Conservation (phyloP, 2,113 vertebrate genomes). For the Cebus imitator region DNA sequence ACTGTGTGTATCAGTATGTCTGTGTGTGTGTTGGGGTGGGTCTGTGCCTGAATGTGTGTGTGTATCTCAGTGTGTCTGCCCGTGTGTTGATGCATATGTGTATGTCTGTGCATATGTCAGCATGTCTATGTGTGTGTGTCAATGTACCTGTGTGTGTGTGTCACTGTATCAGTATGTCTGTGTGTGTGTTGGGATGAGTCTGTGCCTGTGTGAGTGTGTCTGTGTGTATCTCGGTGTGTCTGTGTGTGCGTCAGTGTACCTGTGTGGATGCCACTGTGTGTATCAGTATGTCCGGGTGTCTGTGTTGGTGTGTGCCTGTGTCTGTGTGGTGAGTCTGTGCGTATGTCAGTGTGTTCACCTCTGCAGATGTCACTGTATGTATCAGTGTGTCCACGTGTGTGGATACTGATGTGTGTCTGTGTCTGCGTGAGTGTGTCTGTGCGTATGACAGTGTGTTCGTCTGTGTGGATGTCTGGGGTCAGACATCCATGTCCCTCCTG, state of each 20-base stretch:
- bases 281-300: not conserved
- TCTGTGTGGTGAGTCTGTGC: not conserved
- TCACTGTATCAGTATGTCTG: not conserved
- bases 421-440: not conserved
- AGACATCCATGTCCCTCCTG: too few relatives aligned
- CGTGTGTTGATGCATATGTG: too few relatives aligned
- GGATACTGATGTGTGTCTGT: not conserved
- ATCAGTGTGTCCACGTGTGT: not conserved
- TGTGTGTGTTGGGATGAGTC: rapidly evolving
- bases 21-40: not conserved
- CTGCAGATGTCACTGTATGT: not conserved
- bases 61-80: not conserved
- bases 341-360: not conserved
- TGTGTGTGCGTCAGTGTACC: not conserved
- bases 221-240: not conserved
- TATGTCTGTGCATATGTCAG: too few relatives aligned
- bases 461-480: not conserved
- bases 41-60: too few relatives aligned
- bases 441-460: not conserved
- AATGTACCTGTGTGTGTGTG: not conserved
- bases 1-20: not conserved
- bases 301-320: not conserved
- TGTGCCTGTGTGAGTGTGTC: too few relatives aligned
- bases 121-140: not conserved
- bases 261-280: not conserved